Base-by-base conservation (phyloP, 2,113 vertebrate genomes). In the Clinocottus analis region DNA sequence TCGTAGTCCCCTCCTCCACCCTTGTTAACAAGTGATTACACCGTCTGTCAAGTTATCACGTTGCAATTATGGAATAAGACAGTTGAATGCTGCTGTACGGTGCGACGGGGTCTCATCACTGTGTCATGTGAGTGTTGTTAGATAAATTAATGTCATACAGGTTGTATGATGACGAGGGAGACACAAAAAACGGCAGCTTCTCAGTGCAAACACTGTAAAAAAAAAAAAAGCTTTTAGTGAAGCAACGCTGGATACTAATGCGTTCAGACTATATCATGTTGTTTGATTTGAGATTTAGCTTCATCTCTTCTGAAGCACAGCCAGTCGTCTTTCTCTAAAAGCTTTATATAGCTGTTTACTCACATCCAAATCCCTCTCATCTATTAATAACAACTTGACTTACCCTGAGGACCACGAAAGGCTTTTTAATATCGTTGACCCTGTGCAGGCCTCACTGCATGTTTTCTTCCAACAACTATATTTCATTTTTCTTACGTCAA, bases 1-100 rank as follows among this genome's bases (percentile, higher is more conserved):
- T 35, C 69, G 29, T 56, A 55, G 72, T 56, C 62, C 33, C 69
- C 60, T 33, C 74, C 79, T 29, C 61, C 68, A 45, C 53, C 61
- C 82, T 64, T 85, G 80, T 88, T 87, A 91, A 81, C 77, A 84
- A 79, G 76, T 87, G 89, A 93, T 91, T 90, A 91, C 78, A 85
- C 45, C 45, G 56, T 85, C 85, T 90, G 89, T 86, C 85, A 92
- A 73, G 66, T 72, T 85, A 84, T 90, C 73, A 64, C 60, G 55
- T 69, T 11, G 62, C 72, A 80, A 75, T 83, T 88, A 85, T 64
- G 33, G 47, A 65, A 63, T 59, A n/a, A 86, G 84, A 85, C 89
- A 89, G 81, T 7, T 2, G 21, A 49, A 84, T 72, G 81, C 83
- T 68, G 73, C 64, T 39, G 61, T 47, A 41, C 43, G 67, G 23